Percentiles rank a stretch among this genome's conserved stretches.
These are phyloP conservation scores for Dichetophora obliterata DNA, from an alignment of 2,888 invertebrate species.

Conservation along the genomic window DNA sequence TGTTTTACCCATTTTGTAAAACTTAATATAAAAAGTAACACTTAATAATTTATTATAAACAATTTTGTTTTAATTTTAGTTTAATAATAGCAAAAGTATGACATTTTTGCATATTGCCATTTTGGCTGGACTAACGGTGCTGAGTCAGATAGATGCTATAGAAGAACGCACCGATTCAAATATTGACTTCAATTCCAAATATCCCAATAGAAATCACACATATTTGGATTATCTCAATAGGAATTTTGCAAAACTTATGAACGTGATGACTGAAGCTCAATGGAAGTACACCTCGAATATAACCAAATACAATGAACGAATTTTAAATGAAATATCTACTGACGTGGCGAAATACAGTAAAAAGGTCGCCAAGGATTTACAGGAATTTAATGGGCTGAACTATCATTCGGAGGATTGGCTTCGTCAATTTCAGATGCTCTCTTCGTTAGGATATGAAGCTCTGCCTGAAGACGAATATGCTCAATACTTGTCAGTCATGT, in stretches of 20 bases:
- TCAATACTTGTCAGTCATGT: constrained; percentile 74
- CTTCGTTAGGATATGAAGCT: constrained; percentile 80
- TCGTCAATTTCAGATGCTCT: constrained; percentile 82
- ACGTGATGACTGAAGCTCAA: constrained; percentile 74
- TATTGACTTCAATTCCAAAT: no score
- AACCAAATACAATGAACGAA: constrained; percentile 78
- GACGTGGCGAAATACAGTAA: constrained; percentile 68
- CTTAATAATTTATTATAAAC: no score
- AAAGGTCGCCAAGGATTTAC: constrained; percentile 59
- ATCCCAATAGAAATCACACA: no score
- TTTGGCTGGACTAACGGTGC: constrained; percentile 50
- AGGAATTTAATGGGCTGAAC: constrained; percentile 79
- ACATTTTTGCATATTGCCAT: constrained; percentile 41
- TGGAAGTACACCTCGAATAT: constrained; percentile 86
- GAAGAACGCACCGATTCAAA: constrained; percentile 74
- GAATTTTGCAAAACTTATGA: constrained; percentile 73
- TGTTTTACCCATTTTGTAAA: no score
- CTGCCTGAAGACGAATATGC: constrained; percentile 78
- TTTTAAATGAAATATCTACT: constrained; percentile 65
- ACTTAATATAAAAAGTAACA: constrained; percentile 15
- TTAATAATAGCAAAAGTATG: no score
- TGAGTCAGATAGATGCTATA: constrained; percentile 54
- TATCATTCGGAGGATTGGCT: constrained; percentile 78
- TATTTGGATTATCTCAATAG: constrained; percentile 76
- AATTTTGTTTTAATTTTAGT: no score